Base-by-base conservation (phyloP, 2,113 vertebrate genomes). In the Vulpes ferrilata region DNA sequence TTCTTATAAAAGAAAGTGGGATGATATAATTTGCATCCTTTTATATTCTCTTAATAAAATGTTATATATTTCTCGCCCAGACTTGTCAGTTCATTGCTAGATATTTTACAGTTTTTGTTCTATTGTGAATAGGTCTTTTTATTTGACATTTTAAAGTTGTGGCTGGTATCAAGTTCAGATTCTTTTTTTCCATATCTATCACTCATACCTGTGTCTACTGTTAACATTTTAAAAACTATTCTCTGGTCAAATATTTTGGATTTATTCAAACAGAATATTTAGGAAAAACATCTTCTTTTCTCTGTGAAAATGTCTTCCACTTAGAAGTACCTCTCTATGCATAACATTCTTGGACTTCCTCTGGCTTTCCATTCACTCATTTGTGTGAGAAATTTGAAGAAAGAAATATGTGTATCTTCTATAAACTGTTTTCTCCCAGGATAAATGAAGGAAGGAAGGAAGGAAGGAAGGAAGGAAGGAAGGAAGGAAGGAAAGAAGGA, bases 41-140 rank as follows among this genome's bases (percentile, higher is more conserved):
- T 95, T 35, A 55, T 55, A 83, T 51, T 78, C 59, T 83, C 74
- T 82, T 60, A 82, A 83, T 95, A 79, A 88, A 83, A 76, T 27
- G 53, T 60, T 59, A 88, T 43, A 11, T 78, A 82, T 84, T 67
- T 60, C 23, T 93, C 43, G 5, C 8, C 7, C 4, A 71, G 27
- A 60, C 38, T 48, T 87, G 35, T 84, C 25, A 93, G 17, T 87
- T 87, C 38, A 81, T 81, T 60, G 53, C 60, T 38, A 78, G 20
- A 79, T 57, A n/a, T n/a, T 82, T 86, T 76, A 71, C 0, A 65
- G 25, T 3, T 71, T 82, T 83, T 74, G 25, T 59, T 12, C 1
- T 79, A 51, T 86, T 25, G 22, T n/a, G 15, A 93, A 79, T 81
- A 73, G n/a, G 1, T 53, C 23, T 20, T 57, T 76, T 62, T 85